Percentiles rank a stretch among this genome's conserved stretches.
phyloP scores from a whole-genome alignment of 2,888 invertebrate genomes.

The Mythimna vitellina region DNA sequence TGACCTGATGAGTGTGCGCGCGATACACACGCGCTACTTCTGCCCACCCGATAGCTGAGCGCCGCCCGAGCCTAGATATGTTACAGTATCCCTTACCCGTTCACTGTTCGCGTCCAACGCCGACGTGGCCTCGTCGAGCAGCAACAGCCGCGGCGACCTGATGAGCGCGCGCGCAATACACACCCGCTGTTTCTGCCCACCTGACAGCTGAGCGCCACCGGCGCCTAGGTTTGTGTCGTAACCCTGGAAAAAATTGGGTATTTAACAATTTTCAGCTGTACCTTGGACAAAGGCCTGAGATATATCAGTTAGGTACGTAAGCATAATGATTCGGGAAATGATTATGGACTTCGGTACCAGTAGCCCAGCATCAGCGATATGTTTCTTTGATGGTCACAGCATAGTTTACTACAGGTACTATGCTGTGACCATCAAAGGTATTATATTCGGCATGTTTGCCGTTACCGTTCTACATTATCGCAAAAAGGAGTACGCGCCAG shows the following conservation, averaged over 20 bases:
- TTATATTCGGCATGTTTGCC: no score
- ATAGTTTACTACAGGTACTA: not conserved
- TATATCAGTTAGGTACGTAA: not conserved
- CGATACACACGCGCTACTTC: no score
- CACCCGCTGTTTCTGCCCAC: constrained; percentile 73
- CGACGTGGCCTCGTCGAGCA: no score
- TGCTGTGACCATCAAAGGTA: no score
- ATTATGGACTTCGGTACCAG: not conserved
- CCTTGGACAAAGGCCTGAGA: not conserved
- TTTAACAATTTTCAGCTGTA: not conserved
- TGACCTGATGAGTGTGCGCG: no score
- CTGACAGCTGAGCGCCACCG: not conserved
- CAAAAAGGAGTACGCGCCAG: no score
- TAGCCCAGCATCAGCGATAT: not conserved
- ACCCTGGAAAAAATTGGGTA: constrained; percentile 80
- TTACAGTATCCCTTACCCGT: no score
- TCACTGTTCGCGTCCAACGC: no score
- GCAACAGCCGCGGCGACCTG: constrained; percentile 91
- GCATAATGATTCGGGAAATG: not conserved
- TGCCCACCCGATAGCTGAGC: no score
- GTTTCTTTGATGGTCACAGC: not conserved
- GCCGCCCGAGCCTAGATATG: no score
- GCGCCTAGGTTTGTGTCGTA: constrained; percentile 92
- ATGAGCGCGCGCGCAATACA: constrained; percentile 94
- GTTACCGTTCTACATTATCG: no score